A percentile compares a stretch with the other conserved stretches of the same genome.
Conservation (phyloP, 2,888 invertebrate species). For the Tenthredo notha region DNA sequence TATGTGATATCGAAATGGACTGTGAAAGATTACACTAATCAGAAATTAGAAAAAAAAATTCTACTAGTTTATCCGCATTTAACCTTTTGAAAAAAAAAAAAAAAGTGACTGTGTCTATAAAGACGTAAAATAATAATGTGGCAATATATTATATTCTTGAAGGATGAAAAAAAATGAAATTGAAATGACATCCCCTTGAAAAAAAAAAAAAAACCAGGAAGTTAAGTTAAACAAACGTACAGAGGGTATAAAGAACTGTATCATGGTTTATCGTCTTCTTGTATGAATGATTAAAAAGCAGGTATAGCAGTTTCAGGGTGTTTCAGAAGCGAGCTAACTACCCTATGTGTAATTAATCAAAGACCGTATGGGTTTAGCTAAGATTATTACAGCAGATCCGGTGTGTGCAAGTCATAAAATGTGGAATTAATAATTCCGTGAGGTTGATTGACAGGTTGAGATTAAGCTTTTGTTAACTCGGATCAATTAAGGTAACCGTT, state of each 20-base stretch:
- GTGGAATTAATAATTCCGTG: constrained; percentile 19
- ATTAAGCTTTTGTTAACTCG: constrained; percentile 48
- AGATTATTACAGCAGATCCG: not conserved
- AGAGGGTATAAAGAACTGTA: not conserved
- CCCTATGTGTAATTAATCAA: constrained; percentile 8
- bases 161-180: too few relatives aligned
- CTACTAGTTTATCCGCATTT: not conserved
- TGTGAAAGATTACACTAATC: not conserved
- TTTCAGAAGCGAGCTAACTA: not conserved
- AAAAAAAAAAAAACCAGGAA: too few relatives aligned
- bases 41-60: not conserved
- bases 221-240: not conserved
- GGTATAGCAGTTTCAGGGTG: not conserved
- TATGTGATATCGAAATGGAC: not conserved
- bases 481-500: constrained; percentile 46
- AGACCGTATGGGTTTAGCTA: not conserved
- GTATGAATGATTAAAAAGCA: not conserved
- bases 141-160: not conserved
- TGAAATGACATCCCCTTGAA: too few relatives aligned
- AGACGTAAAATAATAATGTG: not conserved
- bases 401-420: constrained; percentile 34
- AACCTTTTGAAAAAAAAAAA: not conserved
- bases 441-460: constrained; percentile 38
- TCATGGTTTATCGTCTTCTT: not conserved
- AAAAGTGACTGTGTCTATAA: not conserved